Conservation (phyloP, 2,113 vertebrate species). For the Menidia beryllina region DNA sequence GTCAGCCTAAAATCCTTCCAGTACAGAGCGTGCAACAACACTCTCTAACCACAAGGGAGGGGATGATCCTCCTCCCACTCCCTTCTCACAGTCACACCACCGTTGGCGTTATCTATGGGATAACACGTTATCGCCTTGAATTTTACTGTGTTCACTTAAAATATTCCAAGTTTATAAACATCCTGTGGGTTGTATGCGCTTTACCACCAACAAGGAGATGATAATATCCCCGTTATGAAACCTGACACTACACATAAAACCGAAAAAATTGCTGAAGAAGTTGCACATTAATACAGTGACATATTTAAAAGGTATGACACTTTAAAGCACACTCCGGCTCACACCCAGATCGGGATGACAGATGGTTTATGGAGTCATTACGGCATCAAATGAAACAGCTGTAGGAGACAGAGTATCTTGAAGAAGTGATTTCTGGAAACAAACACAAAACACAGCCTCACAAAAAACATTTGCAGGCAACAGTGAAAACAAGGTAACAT, state of each 20-base stretch:
- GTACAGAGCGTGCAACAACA: slow-evolving; percentile 14
- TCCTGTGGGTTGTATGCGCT: no score
- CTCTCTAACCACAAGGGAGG: slow-evolving; percentile 30
- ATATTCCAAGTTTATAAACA: not conserved
- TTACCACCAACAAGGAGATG: no score
- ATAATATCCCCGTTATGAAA: no score
- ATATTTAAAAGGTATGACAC: not conserved
- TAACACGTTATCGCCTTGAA: not conserved
- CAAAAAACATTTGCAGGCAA: no score
- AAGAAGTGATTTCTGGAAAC: not conserved
- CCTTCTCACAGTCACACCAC: slow-evolving; percentile 17
- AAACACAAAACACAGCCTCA: not conserved
- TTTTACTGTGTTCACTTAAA: not conserved
- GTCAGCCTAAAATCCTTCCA: slow-evolving; percentile 38
- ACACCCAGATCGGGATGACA: slow-evolving; percentile 1
- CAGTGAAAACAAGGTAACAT: no score
- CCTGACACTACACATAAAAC: no score
- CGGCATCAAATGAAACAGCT: slow-evolving; percentile 15
- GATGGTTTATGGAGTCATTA: slow-evolving; percentile 30
- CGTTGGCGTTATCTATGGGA: slow-evolving; percentile 1
- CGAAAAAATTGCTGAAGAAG: no score
- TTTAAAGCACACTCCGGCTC: not conserved
- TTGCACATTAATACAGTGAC: no score
- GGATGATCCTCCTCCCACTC: slow-evolving; percentile 31
- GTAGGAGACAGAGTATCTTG: not conserved